Percentiles rank a stretch among this genome's conserved stretches.
Conservation (phyloP, 2,113 vertebrate genomes). For the Circaetus gallicus region DNA sequence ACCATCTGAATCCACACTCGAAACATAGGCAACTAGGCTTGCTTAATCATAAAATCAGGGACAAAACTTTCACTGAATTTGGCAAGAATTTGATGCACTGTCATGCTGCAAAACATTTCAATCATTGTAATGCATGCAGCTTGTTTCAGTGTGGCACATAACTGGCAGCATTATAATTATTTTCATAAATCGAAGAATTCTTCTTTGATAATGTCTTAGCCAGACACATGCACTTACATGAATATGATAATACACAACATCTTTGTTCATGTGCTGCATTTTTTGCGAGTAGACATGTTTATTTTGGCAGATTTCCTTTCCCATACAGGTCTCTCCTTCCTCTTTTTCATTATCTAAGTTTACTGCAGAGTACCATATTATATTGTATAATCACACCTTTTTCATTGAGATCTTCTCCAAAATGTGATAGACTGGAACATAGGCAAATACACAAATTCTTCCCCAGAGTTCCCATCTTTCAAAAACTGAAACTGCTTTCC, state of each 20-base stretch:
- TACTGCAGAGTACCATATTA: neutral
- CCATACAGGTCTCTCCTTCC: neutral
- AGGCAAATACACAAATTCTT: neutral
- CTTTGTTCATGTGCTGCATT: neutral
- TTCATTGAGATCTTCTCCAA: neutral
- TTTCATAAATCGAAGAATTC: neutral
- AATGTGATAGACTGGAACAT: neutral
- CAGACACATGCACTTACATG: neutral
- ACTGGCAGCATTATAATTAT: neutral
- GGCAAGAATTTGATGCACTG: neutral
- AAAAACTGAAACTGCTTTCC: neutral
- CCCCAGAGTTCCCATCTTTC: neutral
- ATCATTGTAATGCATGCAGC: neutral
- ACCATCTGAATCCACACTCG: accelerated
- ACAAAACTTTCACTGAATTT: neutral
- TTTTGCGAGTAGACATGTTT: neutral
- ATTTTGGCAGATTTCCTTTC: neutral
- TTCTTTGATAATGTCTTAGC: neutral
- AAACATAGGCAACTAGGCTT: neutral
- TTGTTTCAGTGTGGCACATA: neutral
- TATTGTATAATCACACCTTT: neutral
- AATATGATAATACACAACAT: neutral
- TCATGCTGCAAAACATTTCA: neutral
- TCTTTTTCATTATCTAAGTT: neutral
- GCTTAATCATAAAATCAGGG: neutral